Base-by-base conservation (phyloP, 2,113 vertebrate species). In the Talpa occidentalis region DNA sequence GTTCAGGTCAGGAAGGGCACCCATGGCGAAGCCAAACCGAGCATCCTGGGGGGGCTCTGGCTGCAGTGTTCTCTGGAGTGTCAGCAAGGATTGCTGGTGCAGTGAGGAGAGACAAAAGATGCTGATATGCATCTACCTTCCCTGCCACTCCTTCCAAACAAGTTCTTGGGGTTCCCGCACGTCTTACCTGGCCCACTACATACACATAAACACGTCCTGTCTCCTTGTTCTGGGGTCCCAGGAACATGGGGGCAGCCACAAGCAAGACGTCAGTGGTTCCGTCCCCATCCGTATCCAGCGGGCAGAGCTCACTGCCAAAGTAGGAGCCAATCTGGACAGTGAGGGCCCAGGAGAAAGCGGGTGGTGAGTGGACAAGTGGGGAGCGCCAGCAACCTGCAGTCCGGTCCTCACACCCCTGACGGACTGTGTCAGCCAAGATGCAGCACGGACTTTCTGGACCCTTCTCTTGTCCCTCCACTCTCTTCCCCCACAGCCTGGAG, bases 201-300 rank as follows among this genome's bases (percentile, higher is more conserved):
- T 99, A 99, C 93, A 99, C 97, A 85, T 99, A 99, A 17, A 99
- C 99, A 77, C 98, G 97, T 0, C 99, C 99, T 0, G 98, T 99
- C 97, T 99, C 99, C 96, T 99, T 99, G 98, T 99, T 99, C 93
- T 99, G 99, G 16, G 97, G 98, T 42, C 99, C 99, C n/a, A 99
- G 98, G 97, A 97, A 99, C 99, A 99, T 99, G 56, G 99, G 99
- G 0, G 99, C 99, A 0, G 99, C 99, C 92, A 99, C 99, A 91
- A 99, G 98, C 89, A 99, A 98, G 62, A 99, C 98, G 10, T 99
- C 99, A 0, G 99, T 99, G 95, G 98, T 98, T 30, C 98, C 99
- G 1, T 99, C 99, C 4, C 98, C 98, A 32, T 99, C 98, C 6
- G 99, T 98, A 54, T 99, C 99, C 97, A 99, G 80, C 0, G 98